Evolutionary conservation across 1,140 invertebrate species (phyloP), one percentile per base, ranked within the genome.

Genomic region (Drosophila sechellia): DNA sequence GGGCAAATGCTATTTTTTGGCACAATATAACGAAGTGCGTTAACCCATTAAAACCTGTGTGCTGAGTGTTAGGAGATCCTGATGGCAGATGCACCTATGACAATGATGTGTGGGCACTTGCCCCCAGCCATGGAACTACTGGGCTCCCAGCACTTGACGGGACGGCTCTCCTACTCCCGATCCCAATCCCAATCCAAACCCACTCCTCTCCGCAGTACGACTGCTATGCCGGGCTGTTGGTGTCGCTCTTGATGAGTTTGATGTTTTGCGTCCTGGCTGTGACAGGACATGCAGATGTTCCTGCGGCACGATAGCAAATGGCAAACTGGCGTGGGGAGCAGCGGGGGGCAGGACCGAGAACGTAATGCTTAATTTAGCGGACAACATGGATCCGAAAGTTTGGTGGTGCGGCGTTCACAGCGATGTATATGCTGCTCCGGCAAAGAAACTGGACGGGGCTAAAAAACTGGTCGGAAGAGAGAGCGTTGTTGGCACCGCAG

Each of bases 281-380:
- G 85, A 90, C 85, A 90, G 85, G 78, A 90, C 85, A 90, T 90
- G 85, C 83, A 87, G 87, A 86, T 87, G 83, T 80, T 81, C 48
- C 78, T 81, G 70, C 59, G 64, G 46, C 70, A 31, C 31, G 17
- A 31, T 46, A 34, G 20, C 43, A 22, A 22, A 48, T n/a, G 31
- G 31, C 31, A 31, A 8, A 31, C 8, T 31, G 1, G 27, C 27
- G 27, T 6, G 27, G 27, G 31, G 20, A 22, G 27, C 27, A 8
- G 27, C 27, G 5, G 27, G 20, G 42, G 39, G 17, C 37, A 27
- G 45, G 46, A 68, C 56, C 56, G 59, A 59, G 45, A 63, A 56
- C 56, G 78, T 75, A 83, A 87, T 87, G 83, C 83, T 87, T 87
- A 87, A 87, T 87, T 87, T 87, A 87, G 83, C 83, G 79, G 70